phyloP scores from a whole-genome alignment of 2,888 invertebrate genomes.

The Eretmocerus hayati region DNA sequence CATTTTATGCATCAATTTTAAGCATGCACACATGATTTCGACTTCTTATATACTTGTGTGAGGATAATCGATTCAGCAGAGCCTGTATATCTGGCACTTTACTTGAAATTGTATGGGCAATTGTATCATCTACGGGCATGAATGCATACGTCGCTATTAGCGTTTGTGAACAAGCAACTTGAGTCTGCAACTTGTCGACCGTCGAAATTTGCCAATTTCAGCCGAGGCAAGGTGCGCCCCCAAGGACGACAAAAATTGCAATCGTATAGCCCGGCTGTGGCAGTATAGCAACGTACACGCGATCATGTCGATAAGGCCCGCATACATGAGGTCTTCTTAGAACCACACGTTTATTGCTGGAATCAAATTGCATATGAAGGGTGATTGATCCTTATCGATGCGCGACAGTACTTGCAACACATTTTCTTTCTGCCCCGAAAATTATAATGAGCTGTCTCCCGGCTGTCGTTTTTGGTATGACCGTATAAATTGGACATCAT shows the following conservation, averaged over 20 bases:
- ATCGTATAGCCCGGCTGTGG: background rate
- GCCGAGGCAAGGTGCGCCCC: background rate
- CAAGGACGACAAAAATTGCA: background rate
- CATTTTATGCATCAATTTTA: conserved; percentile 33
- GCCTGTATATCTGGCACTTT: background rate
- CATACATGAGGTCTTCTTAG: background rate
- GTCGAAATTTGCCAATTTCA: too few species aligned
- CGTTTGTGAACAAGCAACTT: too few species aligned
- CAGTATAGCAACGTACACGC: too few species aligned
- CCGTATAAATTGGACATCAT: too few species aligned
- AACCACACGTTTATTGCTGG: conserved; percentile 10
- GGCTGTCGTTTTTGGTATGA: too few species aligned
- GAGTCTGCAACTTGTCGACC: background rate
- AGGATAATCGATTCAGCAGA: conserved; percentile 42
- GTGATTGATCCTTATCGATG: conserved; percentile 19
- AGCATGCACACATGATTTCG: conserved; percentile 43
- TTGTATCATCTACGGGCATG: too few species aligned
- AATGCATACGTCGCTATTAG: too few species aligned
- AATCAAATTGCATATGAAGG: conserved; percentile 5
- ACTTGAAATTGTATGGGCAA: too few species aligned
- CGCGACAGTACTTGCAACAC: too few species aligned
- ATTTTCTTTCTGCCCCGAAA: too few species aligned
- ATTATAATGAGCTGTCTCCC: too few species aligned
- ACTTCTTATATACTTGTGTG: conserved; percentile 47
- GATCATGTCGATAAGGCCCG: too few species aligned